Conservation (phyloP, 2,888 invertebrate species). For the Tribolium freemani region DNA sequence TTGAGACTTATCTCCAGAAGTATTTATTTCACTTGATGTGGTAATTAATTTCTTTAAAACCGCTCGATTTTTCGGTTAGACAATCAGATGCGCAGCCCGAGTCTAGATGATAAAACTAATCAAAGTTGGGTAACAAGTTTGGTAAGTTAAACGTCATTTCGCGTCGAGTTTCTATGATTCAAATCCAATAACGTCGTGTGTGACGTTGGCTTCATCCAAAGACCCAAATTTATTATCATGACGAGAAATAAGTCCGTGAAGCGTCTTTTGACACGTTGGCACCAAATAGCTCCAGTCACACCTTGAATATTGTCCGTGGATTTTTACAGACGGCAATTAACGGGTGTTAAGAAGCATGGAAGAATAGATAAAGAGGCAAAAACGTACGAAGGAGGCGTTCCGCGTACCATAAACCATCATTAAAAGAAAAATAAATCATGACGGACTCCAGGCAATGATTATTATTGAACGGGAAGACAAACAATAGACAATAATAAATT, state of each 20-base stretch:
- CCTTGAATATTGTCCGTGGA: constrained; percentile 11
- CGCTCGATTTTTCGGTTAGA: constrained; percentile 5
- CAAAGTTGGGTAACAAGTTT: constrained; percentile 55
- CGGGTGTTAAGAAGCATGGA: neutral
- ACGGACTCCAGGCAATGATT: constrained; percentile 13
- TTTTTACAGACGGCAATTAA: constrained; percentile 29
- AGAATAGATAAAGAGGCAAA: constrained; percentile 10
- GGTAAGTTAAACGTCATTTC: constrained; percentile 36
- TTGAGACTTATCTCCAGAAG: constrained; percentile 13
- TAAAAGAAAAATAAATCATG: constrained; percentile 18
- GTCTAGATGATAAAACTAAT: constrained; percentile 54
- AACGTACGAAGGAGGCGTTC: constrained; percentile 16
- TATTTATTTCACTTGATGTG: constrained; percentile 18
- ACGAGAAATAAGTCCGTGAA: constrained; percentile 15
- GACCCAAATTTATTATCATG: neutral
- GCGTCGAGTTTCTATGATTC: constrained; percentile 28
- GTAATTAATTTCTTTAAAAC: constrained; percentile 22
- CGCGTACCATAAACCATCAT: constrained; percentile 12
- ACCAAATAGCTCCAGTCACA: constrained; percentile 19
- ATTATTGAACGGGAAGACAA: constrained; percentile 24
- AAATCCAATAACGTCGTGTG: constrained; percentile 34
- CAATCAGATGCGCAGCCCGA: constrained; percentile 33
- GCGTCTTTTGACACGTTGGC: constrained; percentile 25
- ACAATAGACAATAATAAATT: constrained; percentile 20
- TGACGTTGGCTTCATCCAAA: constrained; percentile 16